These are phyloP conservation scores for Scophthalmus maximus DNA, from an alignment of 2,113 vertebrate genomes.

Conservation along the genomic window DNA sequence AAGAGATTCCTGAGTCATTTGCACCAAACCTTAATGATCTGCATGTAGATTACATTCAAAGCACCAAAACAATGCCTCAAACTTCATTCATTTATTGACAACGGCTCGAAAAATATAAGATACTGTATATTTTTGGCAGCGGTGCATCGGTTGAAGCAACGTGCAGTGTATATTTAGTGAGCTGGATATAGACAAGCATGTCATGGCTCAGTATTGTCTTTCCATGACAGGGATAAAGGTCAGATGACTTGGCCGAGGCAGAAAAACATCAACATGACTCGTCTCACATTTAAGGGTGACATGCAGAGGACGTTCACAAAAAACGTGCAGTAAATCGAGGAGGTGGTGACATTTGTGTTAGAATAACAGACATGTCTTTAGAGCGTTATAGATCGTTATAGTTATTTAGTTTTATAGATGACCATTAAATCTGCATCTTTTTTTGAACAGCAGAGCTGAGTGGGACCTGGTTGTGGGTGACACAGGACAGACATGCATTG, in stretches of 20 bases:
- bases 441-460: background rate
- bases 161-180: slow-evolving; percentile 63
- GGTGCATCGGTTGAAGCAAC: slow-evolving; percentile 8
- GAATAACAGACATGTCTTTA: background rate
- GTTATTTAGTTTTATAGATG: slow-evolving; percentile 1
- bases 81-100: too few species aligned
- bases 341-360: background rate
- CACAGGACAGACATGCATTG: background rate
- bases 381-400: too few species aligned
- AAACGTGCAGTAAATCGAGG: background rate
- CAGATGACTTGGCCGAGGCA: background rate
- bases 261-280: slow-evolving; percentile 28
- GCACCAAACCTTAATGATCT: background rate
- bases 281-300: background rate
- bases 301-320: background rate
- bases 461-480: background rate
- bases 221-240: slow-evolving; percentile 44
- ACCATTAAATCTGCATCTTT: background rate
- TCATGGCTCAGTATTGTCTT: slow-evolving; percentile 59
- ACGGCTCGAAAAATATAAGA: background rate
- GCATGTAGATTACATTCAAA: background rate
- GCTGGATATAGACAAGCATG: slow-evolving; percentile 38
- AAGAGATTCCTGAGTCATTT: background rate
- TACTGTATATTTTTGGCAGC: slow-evolving; percentile 41
- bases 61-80: slow-evolving; percentile 6